Percentiles rank a stretch among this genome's conserved stretches.
Conservation (phyloP, 2,797 vertebrate species). For the Hydrophis major region DNA sequence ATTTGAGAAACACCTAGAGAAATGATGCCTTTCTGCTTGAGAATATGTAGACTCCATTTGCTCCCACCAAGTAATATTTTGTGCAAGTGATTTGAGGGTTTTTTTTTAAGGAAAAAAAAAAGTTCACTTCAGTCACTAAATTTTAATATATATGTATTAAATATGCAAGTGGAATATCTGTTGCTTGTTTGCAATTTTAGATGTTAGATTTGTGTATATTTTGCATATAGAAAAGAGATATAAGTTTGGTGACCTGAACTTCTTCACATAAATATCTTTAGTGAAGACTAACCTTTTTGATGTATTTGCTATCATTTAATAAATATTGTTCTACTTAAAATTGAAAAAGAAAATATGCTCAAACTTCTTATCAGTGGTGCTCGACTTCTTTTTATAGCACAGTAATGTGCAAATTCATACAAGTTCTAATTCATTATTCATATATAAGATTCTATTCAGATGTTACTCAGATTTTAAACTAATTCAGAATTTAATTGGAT, state of each 20-base stretch:
- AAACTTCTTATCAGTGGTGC: neutral
- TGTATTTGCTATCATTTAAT: neutral
- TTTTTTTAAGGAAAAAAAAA: neutral
- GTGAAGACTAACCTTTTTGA: neutral
- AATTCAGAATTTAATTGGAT: neutral
- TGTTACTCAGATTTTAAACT: neutral
- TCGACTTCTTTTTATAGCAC: neutral
- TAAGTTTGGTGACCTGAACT: neutral
- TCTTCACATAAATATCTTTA: neutral
- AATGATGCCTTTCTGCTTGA: conserved; percentile 56
- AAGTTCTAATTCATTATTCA: neutral
- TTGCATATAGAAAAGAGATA: neutral
- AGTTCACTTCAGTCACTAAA: neutral
- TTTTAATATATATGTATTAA: neutral
- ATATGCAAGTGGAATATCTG: neutral
- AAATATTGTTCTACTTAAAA: neutral
- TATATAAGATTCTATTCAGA: neutral
- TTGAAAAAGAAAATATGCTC: neutral
- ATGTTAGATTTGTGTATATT: neutral
- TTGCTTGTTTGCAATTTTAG: neutral
- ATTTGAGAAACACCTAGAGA: conserved; percentile 75
- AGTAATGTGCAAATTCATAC: neutral
- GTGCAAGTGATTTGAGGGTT: neutral
- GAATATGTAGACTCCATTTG: neutral
- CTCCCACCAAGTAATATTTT: neutral